A percentile compares a stretch with the other conserved stretches of the same genome.
phyloP scores from a whole-genome alignment of 2,888 invertebrate genomes.

The Silvanus unidentatus region DNA sequence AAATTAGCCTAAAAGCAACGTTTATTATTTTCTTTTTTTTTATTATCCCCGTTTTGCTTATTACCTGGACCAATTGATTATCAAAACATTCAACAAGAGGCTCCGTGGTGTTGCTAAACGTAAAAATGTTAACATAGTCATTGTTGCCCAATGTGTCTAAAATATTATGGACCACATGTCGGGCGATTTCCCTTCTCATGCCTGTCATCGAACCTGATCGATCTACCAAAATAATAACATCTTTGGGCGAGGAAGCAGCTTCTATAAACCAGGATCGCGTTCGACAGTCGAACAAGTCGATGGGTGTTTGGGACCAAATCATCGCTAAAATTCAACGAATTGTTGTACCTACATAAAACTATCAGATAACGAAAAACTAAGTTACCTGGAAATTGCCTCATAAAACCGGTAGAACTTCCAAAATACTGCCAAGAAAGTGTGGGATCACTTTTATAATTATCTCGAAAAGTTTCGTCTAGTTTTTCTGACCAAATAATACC shows the following conservation, averaged over 20 bases:
- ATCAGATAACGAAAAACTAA: background rate
- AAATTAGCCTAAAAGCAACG: slow-evolving; percentile 64
- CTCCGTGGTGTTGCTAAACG: slow-evolving; percentile 77
- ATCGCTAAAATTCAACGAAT: slow-evolving; percentile 54
- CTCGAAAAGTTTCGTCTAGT: slow-evolving; percentile 80
- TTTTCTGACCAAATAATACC: slow-evolving; percentile 95
- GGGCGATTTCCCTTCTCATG: slow-evolving; percentile 80
- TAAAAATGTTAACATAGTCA: slow-evolving; percentile 95
- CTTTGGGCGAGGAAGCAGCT: slow-evolving; percentile 96
- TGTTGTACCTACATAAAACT: background rate
- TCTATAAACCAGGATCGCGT: slow-evolving; percentile 96
- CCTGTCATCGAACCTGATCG: slow-evolving; percentile 62
- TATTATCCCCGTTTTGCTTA: slow-evolving; percentile 19
- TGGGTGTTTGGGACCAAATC: slow-evolving; percentile 72
- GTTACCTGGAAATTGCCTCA: slow-evolving; percentile 90
- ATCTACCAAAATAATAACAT: slow-evolving; percentile 67
- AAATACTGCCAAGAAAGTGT: slow-evolving; percentile 97
- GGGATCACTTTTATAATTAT: slow-evolving; percentile 80
- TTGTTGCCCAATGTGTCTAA: slow-evolving; percentile 95
- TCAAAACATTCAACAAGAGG: slow-evolving; percentile 85
- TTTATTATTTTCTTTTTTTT: background rate
- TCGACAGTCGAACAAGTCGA: slow-evolving; percentile 93
- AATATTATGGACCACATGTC: slow-evolving; percentile 80
- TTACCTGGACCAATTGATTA: slow-evolving; percentile 82
- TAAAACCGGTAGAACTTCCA: slow-evolving; percentile 94